Conservation (phyloP, 2,888 invertebrate species). For the Patella caerulea region DNA sequence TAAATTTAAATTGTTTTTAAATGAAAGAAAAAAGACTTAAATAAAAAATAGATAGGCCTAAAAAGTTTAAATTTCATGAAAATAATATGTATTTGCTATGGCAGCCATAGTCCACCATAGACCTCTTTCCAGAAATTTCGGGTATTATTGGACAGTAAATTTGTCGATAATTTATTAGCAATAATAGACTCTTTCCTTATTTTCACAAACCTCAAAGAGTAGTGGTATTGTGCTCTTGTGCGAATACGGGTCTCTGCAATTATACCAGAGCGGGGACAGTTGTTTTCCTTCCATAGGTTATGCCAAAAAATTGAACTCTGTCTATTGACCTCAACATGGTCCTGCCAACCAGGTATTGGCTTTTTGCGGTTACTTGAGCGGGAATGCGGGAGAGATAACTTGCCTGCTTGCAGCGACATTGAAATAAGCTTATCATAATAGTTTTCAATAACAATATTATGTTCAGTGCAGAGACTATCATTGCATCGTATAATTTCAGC, state of each 20-base stretch:
- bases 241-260: background rate
- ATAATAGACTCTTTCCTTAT: background rate
- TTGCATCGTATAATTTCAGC: background rate
- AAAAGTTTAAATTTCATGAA: no score
- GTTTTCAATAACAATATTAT: background rate
- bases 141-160: background rate
- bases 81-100: no score
- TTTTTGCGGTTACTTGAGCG: background rate
- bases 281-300: constrained; percentile 1
- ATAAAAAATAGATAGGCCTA: no score
- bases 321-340: background rate
- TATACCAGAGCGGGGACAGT: background rate
- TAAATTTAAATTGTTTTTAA: no score
- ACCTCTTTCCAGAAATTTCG: background rate
- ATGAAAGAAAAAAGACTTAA: no score
- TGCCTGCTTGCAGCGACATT: background rate
- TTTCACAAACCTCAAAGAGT: background rate
- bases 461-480: background rate
- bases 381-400: background rate
- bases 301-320: background rate
- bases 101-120: no score
- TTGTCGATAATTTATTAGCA: background rate
- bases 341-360: background rate
- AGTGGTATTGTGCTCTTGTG: constrained; percentile 7
- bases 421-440: background rate